phyloP scores from a whole-genome alignment of 2,797 vertebrate species.

The Limosa lapponica region DNA sequence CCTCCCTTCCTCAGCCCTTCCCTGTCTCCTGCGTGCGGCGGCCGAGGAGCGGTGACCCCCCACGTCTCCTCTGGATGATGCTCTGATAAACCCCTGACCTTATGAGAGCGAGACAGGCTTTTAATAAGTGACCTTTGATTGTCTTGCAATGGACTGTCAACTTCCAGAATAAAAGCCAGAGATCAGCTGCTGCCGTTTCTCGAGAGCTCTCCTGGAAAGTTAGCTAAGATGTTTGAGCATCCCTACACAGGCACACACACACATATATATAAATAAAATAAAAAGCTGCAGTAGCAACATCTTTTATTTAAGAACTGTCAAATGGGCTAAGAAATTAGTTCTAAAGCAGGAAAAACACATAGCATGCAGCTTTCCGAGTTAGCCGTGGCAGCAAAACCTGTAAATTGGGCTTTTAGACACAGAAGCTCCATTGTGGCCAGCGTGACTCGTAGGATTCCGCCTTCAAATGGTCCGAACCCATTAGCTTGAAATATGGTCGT shows the following conservation, averaged over 20 bases:
- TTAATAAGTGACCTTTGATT: background rate
- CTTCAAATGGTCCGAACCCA: background rate
- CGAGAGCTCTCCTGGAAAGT: background rate
- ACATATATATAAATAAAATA: background rate
- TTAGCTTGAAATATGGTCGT: background rate
- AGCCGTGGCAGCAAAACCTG: background rate
- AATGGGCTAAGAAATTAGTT: background rate
- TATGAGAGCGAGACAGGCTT: background rate
- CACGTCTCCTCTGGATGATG: background rate
- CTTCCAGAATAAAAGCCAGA: background rate
- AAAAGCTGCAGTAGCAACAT: background rate
- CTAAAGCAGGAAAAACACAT: background rate
- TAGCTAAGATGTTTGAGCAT: background rate
- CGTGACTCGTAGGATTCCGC: background rate
- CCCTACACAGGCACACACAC: accelerated
- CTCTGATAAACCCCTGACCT: background rate
- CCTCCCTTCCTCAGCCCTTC: background rate
- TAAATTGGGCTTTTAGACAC: background rate
- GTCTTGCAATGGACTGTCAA: background rate
- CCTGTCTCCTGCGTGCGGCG: accelerated
- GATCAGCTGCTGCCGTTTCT: background rate
- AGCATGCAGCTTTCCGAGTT: background rate
- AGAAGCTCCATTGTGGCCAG: background rate
- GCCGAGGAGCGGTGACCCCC: accelerated
- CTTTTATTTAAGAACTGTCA: background rate